Base-by-base conservation (phyloP, 1,140 invertebrate genomes). In the Tenebrio molitor region DNA sequence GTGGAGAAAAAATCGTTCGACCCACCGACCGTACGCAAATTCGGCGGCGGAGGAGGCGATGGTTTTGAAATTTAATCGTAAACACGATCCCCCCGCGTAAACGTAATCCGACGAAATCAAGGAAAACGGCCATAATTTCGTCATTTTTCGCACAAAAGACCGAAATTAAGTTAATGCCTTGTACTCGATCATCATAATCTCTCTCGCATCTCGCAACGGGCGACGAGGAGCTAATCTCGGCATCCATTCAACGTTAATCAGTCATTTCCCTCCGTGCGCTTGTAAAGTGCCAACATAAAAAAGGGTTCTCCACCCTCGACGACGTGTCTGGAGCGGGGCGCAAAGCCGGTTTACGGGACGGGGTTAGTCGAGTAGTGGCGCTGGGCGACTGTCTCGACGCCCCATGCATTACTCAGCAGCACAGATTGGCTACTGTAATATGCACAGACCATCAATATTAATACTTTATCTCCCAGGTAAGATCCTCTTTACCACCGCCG, bases 361-460 rank as follows among this genome's bases (percentile, higher is more conserved):
- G 7, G 44, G n/a, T n/a, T n/a, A 8, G 17, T 6, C 3, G 7
- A 2, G 42, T 46, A 53, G 29, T 53, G 21, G 46, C 15, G 50
- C 50, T n/a, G 50, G 23, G n/a, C 12, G 50, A 29, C 50, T 58
- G 44, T 71, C 53, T 69, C 64, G 39, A 68, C 73, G 42, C 62
- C 68, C 17, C 64, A 76, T 76, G 75, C 73, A 76, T 76, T 74
- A 76, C 68, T 67, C 64, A 76, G 34, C 39, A 74, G 72, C 75
- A 64, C 50, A 76, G 72, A 76, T 76, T 76, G 75, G 75, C 72
- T 76, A 10, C 65, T 76, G 72, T 68, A 74, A 74, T 74, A 74
- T 74, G 73, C 73, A 74, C 62, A 62, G 33, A 25, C 73, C 68
- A 74, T 74, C 68, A 74, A 74, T 74, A 74, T 74, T 74, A 74